These are phyloP conservation scores for Danaus plexippus DNA, from an alignment of 1,140 invertebrate genomes.

Conservation along the genomic window DNA sequence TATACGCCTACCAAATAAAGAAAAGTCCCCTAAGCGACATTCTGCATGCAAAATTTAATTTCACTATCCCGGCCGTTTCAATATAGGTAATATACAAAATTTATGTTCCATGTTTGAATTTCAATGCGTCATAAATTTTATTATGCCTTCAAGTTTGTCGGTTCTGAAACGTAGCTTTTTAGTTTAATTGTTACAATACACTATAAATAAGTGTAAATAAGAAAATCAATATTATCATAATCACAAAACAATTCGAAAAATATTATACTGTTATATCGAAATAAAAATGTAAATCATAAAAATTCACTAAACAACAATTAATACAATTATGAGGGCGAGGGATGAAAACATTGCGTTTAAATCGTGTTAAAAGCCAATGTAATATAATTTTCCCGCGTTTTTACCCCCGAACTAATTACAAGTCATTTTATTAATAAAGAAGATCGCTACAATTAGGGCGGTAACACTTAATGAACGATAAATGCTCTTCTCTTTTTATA, in stretches of 20 bases:
- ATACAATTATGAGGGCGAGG: slow-evolving; percentile 55
- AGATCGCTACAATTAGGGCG: slow-evolving; percentile 60
- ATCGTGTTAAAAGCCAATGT: slow-evolving; percentile 57
- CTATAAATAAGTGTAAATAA: slow-evolving; percentile 5
- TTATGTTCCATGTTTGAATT: slow-evolving; percentile 68
- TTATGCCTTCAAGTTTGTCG: slow-evolving; percentile 27
- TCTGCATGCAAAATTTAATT: slow-evolving; percentile 71
- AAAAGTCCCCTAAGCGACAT: slow-evolving; percentile 47
- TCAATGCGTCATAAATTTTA: slow-evolving; percentile 54
- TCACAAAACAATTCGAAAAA: slow-evolving; percentile 9
- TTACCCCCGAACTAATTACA: slow-evolving; percentile 66
- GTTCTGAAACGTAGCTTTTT: slow-evolving; percentile 8
- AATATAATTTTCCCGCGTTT: slow-evolving; percentile 65
- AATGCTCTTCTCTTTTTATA: slow-evolving; percentile 27
- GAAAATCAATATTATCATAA: slow-evolving; percentile 8
- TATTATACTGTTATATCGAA: slow-evolving; percentile 4
- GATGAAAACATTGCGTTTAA: slow-evolving; percentile 55
- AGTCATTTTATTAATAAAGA: slow-evolving; percentile 65
- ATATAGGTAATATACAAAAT: slow-evolving; percentile 71
- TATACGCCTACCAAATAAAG: slow-evolving; percentile 70
- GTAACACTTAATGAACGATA: slow-evolving; percentile 42
- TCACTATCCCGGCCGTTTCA: slow-evolving; percentile 63
- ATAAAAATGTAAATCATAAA: slow-evolving; percentile 41
- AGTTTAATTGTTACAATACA: slow-evolving; percentile 6
- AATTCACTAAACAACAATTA: slow-evolving; percentile 58